Evolutionary conservation across 2,888 invertebrate species (phyloP).

Genomic region (Eupelmus urozonus): DNA sequence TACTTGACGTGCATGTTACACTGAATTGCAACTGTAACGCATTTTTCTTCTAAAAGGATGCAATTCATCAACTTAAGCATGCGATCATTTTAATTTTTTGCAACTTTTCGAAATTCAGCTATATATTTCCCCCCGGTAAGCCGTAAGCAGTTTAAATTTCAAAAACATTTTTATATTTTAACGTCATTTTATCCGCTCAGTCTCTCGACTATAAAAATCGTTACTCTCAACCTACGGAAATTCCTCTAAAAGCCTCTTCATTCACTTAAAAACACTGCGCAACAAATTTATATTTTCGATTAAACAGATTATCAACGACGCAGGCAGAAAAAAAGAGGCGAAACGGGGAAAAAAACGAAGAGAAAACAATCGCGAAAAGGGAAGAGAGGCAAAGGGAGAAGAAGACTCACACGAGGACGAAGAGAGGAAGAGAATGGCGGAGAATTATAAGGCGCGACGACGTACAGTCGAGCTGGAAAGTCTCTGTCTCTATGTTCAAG

Average conservation of each 20-base stretch:
- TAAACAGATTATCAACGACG: conserved; percentile 7
- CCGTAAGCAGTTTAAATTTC: too few species aligned
- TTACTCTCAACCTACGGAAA: too few species aligned
- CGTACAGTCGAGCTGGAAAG: background rate
- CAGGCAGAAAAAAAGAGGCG: background rate
- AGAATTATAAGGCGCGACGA: conserved; percentile 52
- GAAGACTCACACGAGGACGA: conserved; percentile 35
- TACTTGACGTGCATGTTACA: conserved; percentile 7
- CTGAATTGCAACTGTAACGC: conserved; percentile 6
- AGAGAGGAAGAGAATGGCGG: conserved; percentile 36
- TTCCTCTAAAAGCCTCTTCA: too few species aligned
- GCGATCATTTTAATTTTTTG: too few species aligned
- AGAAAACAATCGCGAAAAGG: background rate
- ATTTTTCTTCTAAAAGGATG: too few species aligned
- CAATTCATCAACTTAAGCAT: too few species aligned
- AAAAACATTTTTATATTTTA: too few species aligned
- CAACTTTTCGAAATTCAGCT: too few species aligned
- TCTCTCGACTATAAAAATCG: too few species aligned
- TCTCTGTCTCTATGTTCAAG: background rate
- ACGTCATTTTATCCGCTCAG: too few species aligned
- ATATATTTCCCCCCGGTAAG: too few species aligned
- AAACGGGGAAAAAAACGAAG: background rate
- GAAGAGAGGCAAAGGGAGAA: conserved; percentile 3
- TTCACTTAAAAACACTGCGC: too few species aligned
- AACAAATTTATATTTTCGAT: background rate